phyloP scores from a whole-genome alignment of 2,113 vertebrate genomes.

The Oncorhynchus kisutch region DNA sequence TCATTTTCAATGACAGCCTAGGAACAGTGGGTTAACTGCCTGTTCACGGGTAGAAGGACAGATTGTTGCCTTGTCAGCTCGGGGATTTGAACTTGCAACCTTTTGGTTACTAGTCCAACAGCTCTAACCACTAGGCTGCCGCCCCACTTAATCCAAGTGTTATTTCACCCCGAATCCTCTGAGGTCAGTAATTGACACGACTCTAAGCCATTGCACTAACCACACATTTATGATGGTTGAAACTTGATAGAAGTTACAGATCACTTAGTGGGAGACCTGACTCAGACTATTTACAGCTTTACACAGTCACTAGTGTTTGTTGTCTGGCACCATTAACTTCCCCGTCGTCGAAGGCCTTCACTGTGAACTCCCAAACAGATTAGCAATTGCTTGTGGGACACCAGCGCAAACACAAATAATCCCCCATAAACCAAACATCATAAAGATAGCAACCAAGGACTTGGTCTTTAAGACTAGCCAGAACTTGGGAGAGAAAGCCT shows the following conservation, averaged over 20 bases:
- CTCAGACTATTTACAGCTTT: conserved; percentile 43
- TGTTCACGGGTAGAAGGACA: no score
- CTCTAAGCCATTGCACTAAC: conserved; percentile 5
- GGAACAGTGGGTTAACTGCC: no score
- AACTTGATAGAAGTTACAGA: conserved; percentile 50
- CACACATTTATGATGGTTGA: conserved; percentile 32
- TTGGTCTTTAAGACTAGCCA: conserved; percentile 53
- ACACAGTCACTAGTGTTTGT: conserved; percentile 59
- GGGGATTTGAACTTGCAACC: no score
- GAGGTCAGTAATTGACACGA: conserved; percentile 4
- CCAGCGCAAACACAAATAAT: conserved; percentile 57
- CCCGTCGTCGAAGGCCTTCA: conserved; percentile 47
- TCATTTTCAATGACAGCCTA: no score
- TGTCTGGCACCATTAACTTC: conserved; percentile 59
- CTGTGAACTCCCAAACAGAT: conserved; percentile 57
- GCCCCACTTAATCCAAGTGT: neutral
- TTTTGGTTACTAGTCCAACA: no score
- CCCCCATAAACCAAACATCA: conserved; percentile 54
- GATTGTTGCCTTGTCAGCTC: no score
- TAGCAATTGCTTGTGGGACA: conserved; percentile 53
- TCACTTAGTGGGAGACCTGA: conserved; percentile 24
- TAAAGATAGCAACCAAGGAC: conserved; percentile 55
- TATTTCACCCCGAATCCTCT: conserved; percentile 5
- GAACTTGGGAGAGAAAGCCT: conserved; percentile 44
- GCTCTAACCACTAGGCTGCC: no score